phyloP scores from a whole-genome alignment of 2,797 vertebrate species.

The Threskiornis aethiopicus region DNA sequence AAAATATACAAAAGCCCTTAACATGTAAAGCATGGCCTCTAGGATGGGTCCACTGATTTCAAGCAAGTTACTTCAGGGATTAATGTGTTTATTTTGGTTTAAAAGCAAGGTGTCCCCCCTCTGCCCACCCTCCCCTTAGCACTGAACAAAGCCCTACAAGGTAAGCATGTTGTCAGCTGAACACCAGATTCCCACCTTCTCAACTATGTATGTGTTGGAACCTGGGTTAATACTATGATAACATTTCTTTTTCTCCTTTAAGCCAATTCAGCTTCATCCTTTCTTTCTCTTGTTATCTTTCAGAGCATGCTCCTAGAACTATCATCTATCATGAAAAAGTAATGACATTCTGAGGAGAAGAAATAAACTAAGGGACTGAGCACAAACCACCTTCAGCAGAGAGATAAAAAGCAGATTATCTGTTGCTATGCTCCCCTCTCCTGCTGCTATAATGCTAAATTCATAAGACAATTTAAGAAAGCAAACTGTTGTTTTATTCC shows the following conservation, averaged over 20 bases:
- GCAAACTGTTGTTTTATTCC: background rate
- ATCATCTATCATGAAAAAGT: slow-evolving; percentile 97
- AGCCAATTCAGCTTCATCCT: background rate
- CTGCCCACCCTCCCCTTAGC: background rate
- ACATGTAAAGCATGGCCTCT: background rate
- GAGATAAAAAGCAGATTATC: background rate
- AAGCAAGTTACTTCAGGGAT: background rate
- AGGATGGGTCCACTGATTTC: background rate
- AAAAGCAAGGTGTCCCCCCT: background rate
- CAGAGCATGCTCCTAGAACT: slow-evolving; percentile 95
- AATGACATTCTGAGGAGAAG: slow-evolving; percentile 40
- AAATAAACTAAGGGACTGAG: slow-evolving; percentile 10
- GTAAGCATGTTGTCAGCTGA: background rate
- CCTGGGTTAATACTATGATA: background rate
- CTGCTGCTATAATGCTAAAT: background rate
- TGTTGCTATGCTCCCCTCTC: background rate
- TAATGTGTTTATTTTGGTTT: background rate
- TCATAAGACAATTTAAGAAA: background rate
- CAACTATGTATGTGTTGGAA: background rate
- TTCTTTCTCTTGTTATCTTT: slow-evolving; percentile 71
- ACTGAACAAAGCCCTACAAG: background rate
- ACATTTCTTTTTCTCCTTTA: background rate
- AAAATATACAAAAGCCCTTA: background rate
- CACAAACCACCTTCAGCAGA: background rate
- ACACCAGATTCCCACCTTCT: background rate